These are phyloP conservation scores for Isoperla grammatica DNA, from an alignment of 2,888 invertebrate species.

Conservation along the genomic window DNA sequence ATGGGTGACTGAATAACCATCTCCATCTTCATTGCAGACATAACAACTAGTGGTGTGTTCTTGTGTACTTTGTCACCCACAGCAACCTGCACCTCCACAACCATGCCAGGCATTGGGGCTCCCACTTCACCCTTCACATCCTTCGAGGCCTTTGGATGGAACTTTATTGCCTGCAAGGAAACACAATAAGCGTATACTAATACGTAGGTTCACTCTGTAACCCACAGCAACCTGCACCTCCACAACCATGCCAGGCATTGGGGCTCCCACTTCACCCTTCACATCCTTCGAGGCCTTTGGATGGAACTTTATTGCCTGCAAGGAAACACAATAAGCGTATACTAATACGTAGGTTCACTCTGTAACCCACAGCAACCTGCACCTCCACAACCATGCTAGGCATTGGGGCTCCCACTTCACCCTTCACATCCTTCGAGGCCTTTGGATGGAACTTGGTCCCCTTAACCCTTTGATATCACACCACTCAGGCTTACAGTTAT, in stretches of 20 bases:
- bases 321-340: not conserved
- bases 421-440: constrained; percentile 80
- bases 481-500: no score
- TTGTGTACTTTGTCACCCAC: constrained; percentile 90
- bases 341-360: constrained; percentile 59
- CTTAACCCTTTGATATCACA: no score
- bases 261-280: constrained; percentile 90
- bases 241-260: constrained; percentile 97
- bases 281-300: constrained; percentile 90
- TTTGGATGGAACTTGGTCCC: constrained; percentile 94
- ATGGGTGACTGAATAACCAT: constrained; percentile 92
- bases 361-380: constrained; percentile 88
- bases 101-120: constrained; percentile 98
- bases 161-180: constrained; percentile 65
- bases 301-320: constrained; percentile 81
- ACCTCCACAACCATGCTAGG: constrained; percentile 93
- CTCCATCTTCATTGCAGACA: constrained; percentile 99
- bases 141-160: constrained; percentile 93
- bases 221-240: constrained; percentile 90
- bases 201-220: constrained; percentile 77
- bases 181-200: no score
- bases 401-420: constrained; percentile 97
- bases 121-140: constrained; percentile 86
- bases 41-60: constrained; percentile 84
- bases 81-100: constrained; percentile 87